These are phyloP conservation scores for Philereme vetulata DNA, from an alignment of 2,888 invertebrate species.

Conservation along the genomic window DNA sequence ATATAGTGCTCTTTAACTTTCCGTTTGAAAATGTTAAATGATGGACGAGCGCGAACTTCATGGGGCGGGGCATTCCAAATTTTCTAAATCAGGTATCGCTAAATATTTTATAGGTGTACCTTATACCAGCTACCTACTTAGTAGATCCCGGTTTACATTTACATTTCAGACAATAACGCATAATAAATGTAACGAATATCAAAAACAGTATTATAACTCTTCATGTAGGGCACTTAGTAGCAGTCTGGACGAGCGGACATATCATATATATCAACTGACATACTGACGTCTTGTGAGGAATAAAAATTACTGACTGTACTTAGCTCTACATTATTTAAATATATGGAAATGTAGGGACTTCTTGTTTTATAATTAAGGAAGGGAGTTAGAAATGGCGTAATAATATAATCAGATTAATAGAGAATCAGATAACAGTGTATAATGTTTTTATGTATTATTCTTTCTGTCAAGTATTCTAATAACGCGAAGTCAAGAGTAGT, in stretches of 20 bases:
- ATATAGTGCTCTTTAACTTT: too few species aligned
- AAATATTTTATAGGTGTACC: not conserved
- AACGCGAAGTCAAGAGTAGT: too few species aligned
- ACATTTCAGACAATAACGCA: slow-evolving; percentile 42
- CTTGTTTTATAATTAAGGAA: slow-evolving; percentile 34
- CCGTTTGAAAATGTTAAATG: too few species aligned
- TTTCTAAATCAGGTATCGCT: too few species aligned
- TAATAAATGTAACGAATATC: slow-evolving; percentile 46
- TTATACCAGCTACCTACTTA: slow-evolving; percentile 1
- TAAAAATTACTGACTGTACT: slow-evolving; percentile 60
- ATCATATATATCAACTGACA: slow-evolving; percentile 64
- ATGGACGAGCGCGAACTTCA: too few species aligned
- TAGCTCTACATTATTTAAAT: slow-evolving; percentile 25
- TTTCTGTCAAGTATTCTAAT: too few species aligned
- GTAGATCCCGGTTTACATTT: slow-evolving; percentile 27
- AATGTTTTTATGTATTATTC: too few species aligned
- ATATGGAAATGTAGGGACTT: slow-evolving; percentile 35
- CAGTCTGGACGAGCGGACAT: slow-evolving; percentile 67
- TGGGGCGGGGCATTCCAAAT: too few species aligned
- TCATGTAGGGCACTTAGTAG: slow-evolving; percentile 63
- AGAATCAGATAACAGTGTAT: not conserved
- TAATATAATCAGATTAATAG: slow-evolving; percentile 1
- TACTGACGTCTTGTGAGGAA: slow-evolving; percentile 57
- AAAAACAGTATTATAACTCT: slow-evolving; percentile 57
- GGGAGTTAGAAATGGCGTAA: slow-evolving; percentile 16